Evolutionary conservation across 2,888 invertebrate genomes (phyloP), one percentile per base, ranked within the genome.

Genomic region (Dinocampus coccinellae): DNA sequence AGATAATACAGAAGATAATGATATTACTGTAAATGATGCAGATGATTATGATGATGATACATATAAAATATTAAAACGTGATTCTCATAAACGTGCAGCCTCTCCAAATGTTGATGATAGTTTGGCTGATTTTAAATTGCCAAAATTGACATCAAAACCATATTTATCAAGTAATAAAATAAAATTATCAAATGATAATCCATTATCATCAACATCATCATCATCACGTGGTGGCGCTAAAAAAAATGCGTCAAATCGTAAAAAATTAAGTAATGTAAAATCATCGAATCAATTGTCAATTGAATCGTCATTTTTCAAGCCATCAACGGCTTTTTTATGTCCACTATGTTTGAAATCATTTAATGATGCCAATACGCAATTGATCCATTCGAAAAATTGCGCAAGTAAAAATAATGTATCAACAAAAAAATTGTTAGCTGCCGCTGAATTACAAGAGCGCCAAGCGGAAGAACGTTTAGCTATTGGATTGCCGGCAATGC

Each of bases 401-500:
- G 88, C 88, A 3, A 34, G 75, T 2, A 87, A 84, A 72, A 82
- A 88, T 76, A 87, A 88, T 36, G 70, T 88, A 33, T 81, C 86
- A 0, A 85, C 85, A 1, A 81, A 82, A 63, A 82, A 85, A 69
- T 78, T 89, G 36, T 76, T 88, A 52, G 82, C 84, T 72, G 88
- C 87, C 7, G 78, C 87, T 22, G 81, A 85, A 60, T 76, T 89
- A 34, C 88, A 88, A 74, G 81, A 88, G 67, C 85, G 85, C 52
- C 89, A 89, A 76, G 81, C 82, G 9, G 80, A 82, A 52, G 88
- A 89, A 75, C 82, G 88, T 72, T 78, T 79, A 55, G 85, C 85
- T 6, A 78, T 89, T 70, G 89, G 89, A n/a, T 79, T 89, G 53
- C 84, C 84, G n/a, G 75, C 79, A n/a, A 83, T 82, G 22, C 86